Percentiles rank a stretch among this genome's conserved stretches.
These are phyloP conservation scores for Ephydatia muelleri DNA, from an alignment of 37 sponge, comb jelly and placozoan genomes.

Conservation along the genomic window DNA sequence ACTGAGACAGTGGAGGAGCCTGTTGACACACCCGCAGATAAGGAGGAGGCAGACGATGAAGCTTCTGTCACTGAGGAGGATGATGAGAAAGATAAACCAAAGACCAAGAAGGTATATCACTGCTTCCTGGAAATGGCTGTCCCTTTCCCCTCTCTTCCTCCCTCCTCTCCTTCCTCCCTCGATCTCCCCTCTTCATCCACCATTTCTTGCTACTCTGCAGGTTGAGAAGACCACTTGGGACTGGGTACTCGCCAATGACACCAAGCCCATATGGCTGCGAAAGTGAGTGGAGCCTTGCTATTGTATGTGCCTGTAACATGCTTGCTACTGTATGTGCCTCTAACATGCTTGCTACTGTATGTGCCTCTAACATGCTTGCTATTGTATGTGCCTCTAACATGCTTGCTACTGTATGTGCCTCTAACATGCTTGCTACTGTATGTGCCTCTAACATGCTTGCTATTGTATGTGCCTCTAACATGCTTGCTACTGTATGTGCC, in stretches of 20 bases:
- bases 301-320: background rate
- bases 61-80: constrained; percentile 68
- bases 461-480: no score
- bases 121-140: background rate
- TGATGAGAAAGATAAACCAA: constrained; percentile 89
- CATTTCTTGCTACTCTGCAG: constrained; percentile 20
- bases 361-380: no score
- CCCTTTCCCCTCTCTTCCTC: background rate
- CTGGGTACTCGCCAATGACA: constrained; percentile 96
- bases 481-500: no score
- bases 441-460: no score
- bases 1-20: constrained; percentile 91
- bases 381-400: no score
- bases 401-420: no score
- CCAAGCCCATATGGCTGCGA: constrained; percentile 96
- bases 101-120: constrained; percentile 77
- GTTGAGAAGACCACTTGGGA: constrained; percentile 99
- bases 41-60: constrained; percentile 67
- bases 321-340: no score
- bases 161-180: background rate
- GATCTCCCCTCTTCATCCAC: background rate
- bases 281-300: constrained; percentile 22
- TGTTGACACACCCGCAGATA: constrained; percentile 62
- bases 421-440: no score
- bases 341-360: no score